These are phyloP conservation scores for Rallus crepitans DNA, from an alignment of 2,797 vertebrate species.

Conservation along the genomic window DNA sequence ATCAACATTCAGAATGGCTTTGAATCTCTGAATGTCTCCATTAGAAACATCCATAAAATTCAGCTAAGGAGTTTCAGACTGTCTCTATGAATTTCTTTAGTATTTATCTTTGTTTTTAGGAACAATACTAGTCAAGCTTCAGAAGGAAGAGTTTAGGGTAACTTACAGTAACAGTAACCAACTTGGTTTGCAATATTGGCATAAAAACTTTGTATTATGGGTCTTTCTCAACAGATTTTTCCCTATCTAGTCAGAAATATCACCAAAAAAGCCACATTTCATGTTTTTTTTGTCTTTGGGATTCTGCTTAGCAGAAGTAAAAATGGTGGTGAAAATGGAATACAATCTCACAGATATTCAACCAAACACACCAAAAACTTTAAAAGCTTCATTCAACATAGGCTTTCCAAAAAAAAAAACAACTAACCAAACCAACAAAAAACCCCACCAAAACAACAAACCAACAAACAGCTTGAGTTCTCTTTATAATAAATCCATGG, in stretches of 20 bases:
- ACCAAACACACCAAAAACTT: not conserved
- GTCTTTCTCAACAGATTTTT: not conserved
- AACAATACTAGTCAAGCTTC: not conserved
- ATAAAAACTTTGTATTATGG: not conserved
- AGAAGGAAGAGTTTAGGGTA: not conserved
- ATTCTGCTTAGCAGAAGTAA: not conserved
- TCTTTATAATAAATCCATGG: slow-evolving; percentile 61
- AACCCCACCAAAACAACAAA: too few species aligned
- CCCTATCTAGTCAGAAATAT: not conserved
- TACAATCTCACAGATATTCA: not conserved
- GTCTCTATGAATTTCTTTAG: not conserved
- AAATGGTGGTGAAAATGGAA: not conserved
- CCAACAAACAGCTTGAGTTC: not conserved
- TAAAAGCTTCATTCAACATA: slow-evolving; percentile 36
- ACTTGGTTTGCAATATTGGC: not conserved
- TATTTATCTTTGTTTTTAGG: not conserved
- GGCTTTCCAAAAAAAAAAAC: not conserved
- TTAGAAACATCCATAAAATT: not conserved
- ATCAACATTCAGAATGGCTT: not conserved
- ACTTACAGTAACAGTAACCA: not conserved
- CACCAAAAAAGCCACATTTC: not conserved
- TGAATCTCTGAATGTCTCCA: not conserved
- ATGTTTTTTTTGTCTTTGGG: not conserved
- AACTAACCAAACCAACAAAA: too few species aligned
- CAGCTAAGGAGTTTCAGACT: not conserved